These are phyloP conservation scores for Dromococcyx pavoninus DNA, from an alignment of 2,797 vertebrate species.

Conservation along the genomic window DNA sequence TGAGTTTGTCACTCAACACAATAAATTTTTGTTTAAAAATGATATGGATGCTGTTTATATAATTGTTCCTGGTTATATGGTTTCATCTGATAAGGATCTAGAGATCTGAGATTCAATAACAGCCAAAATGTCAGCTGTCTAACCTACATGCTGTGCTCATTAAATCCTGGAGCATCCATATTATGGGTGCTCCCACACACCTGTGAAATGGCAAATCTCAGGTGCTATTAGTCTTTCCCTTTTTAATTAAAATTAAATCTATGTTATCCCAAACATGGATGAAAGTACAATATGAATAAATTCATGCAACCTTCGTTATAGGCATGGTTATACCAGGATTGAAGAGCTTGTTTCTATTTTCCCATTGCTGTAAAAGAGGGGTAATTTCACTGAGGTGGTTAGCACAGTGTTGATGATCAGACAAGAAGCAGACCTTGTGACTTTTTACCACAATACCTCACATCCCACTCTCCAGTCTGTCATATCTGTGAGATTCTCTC, in stretches of 20 bases:
- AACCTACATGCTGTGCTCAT: not conserved
- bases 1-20: not conserved
- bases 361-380: not conserved
- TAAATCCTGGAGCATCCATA: not conserved
- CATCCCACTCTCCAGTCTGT: not conserved
- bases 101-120: not conserved
- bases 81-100: not conserved
- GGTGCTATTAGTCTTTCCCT: not conserved
- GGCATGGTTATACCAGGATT: not conserved
- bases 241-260: constrained; percentile 11
- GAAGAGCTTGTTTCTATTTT: not conserved
- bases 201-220: not conserved
- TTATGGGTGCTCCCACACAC: not conserved
- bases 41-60: not conserved
- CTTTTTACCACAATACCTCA: not conserved
- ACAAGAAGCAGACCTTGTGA: not conserved
- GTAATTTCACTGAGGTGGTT: not conserved
- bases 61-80: not conserved
- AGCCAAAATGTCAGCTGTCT: not conserved
- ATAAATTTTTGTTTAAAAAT: not conserved
- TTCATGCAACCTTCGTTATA: not conserved
- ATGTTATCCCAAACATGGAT: not conserved
- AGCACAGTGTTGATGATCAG: not conserved
- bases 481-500: not conserved
- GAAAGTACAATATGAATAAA: not conserved